Evolutionary conservation across 2,888 invertebrate genomes (phyloP).

Genomic region (Melinaea marsaeus): DNA sequence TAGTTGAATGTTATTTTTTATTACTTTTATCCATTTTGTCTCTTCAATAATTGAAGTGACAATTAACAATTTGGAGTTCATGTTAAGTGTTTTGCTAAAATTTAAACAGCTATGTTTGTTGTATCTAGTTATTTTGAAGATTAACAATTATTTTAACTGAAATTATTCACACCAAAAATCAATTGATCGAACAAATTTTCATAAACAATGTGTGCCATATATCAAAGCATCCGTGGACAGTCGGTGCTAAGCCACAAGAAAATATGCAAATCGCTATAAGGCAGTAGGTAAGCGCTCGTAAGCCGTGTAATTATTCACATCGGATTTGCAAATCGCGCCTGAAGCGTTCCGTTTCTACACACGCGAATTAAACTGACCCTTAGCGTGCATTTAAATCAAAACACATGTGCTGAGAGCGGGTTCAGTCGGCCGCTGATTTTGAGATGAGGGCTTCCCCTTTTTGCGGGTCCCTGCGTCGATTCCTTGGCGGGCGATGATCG

Average conservation of each 20-base stretch:
- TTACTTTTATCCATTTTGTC: slow-evolving; percentile 69
- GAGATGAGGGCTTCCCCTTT: slow-evolving; percentile 75
- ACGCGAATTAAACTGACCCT: slow-evolving; percentile 73
- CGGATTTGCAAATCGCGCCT: slow-evolving; percentile 74
- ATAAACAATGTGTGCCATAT: slow-evolving; percentile 1
- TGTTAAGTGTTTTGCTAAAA: slow-evolving; percentile 73
- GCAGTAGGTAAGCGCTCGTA: slow-evolving; percentile 76
- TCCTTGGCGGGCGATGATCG: slow-evolving; percentile 76
- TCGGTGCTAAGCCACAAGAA: slow-evolving; percentile 68
- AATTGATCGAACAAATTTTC: not conserved
- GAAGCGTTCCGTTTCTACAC: slow-evolving; percentile 68
- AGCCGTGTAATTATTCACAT: slow-evolving; percentile 78
- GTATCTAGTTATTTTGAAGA: not conserved
- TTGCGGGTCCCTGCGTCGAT: slow-evolving; percentile 76
- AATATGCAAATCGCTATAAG: slow-evolving; percentile 77
- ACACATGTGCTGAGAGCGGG: slow-evolving; percentile 75
- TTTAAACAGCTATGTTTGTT: slow-evolving; percentile 70
- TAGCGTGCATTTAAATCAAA: slow-evolving; percentile 73
- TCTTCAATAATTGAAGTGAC: slow-evolving; percentile 71
- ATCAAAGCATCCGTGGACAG: slow-evolving; percentile 25
- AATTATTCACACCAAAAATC: not conserved
- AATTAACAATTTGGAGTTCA: slow-evolving; percentile 74
- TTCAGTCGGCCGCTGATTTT: slow-evolving; percentile 73
- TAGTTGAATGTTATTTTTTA: slow-evolving; percentile 77
- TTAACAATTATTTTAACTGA: no score